Evolutionary conservation across 2,888 invertebrate species (phyloP).

Genomic region (Lasioglossum figueresi): DNA sequence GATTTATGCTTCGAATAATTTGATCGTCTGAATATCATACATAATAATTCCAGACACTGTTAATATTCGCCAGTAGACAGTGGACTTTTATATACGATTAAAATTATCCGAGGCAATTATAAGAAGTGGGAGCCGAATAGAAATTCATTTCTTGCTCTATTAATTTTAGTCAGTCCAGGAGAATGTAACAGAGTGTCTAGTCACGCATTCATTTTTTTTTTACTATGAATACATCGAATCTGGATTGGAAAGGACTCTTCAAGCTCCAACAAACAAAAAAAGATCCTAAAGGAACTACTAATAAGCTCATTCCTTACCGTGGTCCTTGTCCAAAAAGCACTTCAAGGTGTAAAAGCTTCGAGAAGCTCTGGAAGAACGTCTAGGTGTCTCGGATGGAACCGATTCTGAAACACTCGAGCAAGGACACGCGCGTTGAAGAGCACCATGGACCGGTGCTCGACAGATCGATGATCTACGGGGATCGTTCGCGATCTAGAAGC

Average conservation of each 20-base stretch:
- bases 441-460: conserved; percentile 3
- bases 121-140: not conserved
- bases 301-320: conserved; percentile 10
- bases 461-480: conserved; percentile 7
- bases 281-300: not conserved
- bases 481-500: conserved; percentile 24
- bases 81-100: not conserved
- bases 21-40: not conserved
- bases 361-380: too few species aligned
- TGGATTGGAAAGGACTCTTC: not conserved
- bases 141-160: not conserved
- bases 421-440: conserved; percentile 20
- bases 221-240: not conserved
- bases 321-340: not conserved
- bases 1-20: not conserved
- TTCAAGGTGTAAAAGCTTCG: not conserved
- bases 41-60: not conserved
- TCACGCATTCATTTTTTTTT: not conserved
- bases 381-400: not conserved
- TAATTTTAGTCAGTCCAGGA: not conserved
- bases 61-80: not conserved
- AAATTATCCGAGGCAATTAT: not conserved
- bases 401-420: not conserved
- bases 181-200: not conserved
- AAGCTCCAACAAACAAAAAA: not conserved